phyloP scores from a whole-genome alignment of 37 sponge, comb jelly and placozoan genomes.

The Eunapius fragilis region DNA sequence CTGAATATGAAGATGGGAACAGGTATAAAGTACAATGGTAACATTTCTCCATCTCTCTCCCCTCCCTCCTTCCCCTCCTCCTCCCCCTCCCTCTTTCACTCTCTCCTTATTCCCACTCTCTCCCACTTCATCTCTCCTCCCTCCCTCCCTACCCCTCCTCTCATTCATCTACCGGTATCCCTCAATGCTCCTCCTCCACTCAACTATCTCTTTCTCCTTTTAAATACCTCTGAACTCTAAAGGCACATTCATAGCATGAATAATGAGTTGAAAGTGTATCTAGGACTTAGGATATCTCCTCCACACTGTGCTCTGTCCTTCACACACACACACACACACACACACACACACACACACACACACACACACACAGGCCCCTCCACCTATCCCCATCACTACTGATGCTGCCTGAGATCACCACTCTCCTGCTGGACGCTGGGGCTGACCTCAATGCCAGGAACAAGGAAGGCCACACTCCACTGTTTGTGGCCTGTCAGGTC shows the following conservation, averaged over 20 bases:
- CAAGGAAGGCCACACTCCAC: slow-evolving; percentile 54
- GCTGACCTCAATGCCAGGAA: slow-evolving; percentile 64
- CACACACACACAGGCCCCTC: slow-evolving; percentile 62
- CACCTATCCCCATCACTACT: slow-evolving; percentile 23
- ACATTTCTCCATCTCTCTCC: slow-evolving; percentile 8
- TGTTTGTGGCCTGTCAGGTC: slow-evolving; percentile 65
- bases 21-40: slow-evolving; percentile 1
- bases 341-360: too few relatives aligned
- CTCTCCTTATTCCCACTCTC: too few relatives aligned
- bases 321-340: too few relatives aligned
- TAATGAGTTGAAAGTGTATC: too few relatives aligned
- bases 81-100: slow-evolving; percentile 37
- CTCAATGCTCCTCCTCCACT: too few relatives aligned
- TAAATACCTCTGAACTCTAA: too few relatives aligned
- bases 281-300: not conserved
- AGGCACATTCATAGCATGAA: too few relatives aligned
- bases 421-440: slow-evolving; percentile 43
- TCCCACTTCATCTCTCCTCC: too few relatives aligned
- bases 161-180: too few relatives aligned
- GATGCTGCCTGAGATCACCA: slow-evolving; percentile 32
- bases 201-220: too few relatives aligned
- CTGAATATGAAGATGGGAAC: slow-evolving; percentile 19
- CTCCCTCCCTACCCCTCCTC: too few relatives aligned
- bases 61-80: not conserved
- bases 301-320: too few relatives aligned